A percentile compares a stretch with the other conserved stretches of the same genome.
Conservation (phyloP, 2,797 vertebrate genomes). For the Tapirus indicus region DNA sequence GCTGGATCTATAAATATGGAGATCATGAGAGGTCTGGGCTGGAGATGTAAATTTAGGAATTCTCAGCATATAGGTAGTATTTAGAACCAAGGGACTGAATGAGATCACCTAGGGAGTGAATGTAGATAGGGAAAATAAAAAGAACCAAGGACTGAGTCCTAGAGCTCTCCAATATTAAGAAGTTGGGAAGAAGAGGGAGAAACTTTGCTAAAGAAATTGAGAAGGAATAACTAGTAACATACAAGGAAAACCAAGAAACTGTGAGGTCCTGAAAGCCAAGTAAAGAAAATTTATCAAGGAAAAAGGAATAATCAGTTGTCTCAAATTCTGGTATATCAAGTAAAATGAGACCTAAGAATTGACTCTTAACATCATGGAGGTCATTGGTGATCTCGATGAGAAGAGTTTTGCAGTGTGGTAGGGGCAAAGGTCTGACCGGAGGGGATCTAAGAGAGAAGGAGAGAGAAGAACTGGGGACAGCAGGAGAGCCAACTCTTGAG, state of each 20-base stretch:
- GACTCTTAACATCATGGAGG: background rate
- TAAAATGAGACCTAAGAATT: background rate
- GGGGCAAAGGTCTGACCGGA: background rate
- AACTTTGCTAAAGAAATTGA: background rate
- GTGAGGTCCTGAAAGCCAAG: conserved; percentile 14
- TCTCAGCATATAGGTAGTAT: background rate
- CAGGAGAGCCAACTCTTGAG: background rate
- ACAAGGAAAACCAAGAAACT: background rate
- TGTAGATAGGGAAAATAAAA: background rate
- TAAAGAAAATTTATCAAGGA: conserved; percentile 5
- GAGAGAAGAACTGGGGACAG: background rate
- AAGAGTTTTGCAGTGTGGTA: background rate
- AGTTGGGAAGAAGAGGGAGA: background rate
- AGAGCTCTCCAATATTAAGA: background rate
- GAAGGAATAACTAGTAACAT: background rate
- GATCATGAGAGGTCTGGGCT: background rate
- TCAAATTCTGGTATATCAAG: background rate
- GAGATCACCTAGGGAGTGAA: background rate
- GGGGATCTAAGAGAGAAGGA: background rate
- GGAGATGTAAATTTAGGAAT: background rate
- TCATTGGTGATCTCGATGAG: background rate
- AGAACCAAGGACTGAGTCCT: background rate
- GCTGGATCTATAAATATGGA: background rate
- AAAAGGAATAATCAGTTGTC: background rate
- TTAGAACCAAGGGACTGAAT: background rate